Percentiles rank a stretch among this genome's conserved stretches.
Evolutionary conservation across 1,140 invertebrate species (phyloP).

Genomic region (Radopholus similis): DNA sequence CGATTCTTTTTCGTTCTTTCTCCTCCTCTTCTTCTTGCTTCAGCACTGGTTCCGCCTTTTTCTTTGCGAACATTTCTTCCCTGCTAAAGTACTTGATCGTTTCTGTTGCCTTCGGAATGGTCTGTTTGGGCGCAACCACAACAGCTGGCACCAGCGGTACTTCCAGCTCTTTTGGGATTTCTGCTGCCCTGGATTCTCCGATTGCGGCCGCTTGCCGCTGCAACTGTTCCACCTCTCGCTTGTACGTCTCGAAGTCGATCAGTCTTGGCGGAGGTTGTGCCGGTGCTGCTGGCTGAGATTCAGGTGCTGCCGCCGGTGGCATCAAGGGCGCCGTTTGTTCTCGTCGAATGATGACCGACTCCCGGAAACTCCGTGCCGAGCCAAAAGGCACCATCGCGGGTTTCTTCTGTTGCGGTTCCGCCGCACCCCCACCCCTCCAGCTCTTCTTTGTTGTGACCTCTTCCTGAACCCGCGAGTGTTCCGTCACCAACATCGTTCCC

Average conservation of each 20-base stretch:
- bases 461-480: background rate
- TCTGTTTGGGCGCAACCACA: slow-evolving; percentile 12
- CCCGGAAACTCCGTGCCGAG: background rate
- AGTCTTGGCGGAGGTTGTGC: slow-evolving; percentile 16
- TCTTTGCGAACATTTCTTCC: background rate
- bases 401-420: background rate
- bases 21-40: background rate
- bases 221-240: slow-evolving; percentile 33
- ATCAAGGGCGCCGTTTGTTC: background rate
- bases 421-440: background rate
- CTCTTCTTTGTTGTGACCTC: background rate
- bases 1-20: background rate
- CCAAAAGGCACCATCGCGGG: background rate
- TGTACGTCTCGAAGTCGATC: slow-evolving; percentile 44
- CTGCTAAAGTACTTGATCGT: slow-evolving; percentile 26
- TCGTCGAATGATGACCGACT: background rate
- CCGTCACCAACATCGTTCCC: background rate
- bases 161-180: background rate
- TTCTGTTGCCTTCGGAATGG: background rate
- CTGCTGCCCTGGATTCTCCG: background rate
- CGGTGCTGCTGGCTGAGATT: background rate
- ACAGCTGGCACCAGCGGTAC: slow-evolving; percentile 32
- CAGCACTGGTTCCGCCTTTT: background rate
- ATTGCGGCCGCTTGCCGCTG: slow-evolving; percentile 32
- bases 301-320: background rate